Base-by-base conservation (phyloP, 1,140 invertebrate genomes). In the Ceratina calcarata region DNA sequence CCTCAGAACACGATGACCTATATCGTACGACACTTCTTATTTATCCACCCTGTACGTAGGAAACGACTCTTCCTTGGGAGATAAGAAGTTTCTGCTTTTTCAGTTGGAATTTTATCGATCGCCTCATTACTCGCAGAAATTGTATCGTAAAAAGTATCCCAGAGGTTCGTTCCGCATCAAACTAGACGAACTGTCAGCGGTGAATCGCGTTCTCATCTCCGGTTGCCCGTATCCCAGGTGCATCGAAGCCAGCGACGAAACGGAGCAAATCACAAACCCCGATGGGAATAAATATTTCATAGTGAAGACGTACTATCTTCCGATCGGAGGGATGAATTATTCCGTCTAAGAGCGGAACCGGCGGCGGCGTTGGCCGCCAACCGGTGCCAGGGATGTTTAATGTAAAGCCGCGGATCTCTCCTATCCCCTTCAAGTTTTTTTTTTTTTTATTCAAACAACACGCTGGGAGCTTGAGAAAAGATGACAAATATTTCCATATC, bases 251-350 rank as follows among this genome's bases (percentile, higher is more conserved):
- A 8, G 3, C 18, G 24, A 68, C 18, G 20, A 37, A 8, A 2
- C 67, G 24, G 55, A 72, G 60, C 60, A 64, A 78, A 78, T 78
- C 76, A 49, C 69, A 27, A 32, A 32, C n/a, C 10, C 27, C 27
- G 68, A 61, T 53, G 51, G 60, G 60, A 72, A 78, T 78, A 78
- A 78, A 78, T 78, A 78, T 78, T 78, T 78, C 76, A 78, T 78
- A 64, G 27, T 60, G 76, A 62, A 53, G 67, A 71, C 37, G 67
- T 53, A 64, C 45, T 13, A 53, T 51, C 66, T 18, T 45, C 22
- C 49, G 58, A 53, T 53, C 76, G 58, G 12, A 12, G 18, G 60
- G 45, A 57, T 72, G 60, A 72, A 78, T 78, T 78, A 78, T 78
- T 78, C 76, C 69, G 69, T 64, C 49, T 49, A 65, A 57, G 69